Percentiles rank a stretch among this genome's conserved stretches.
Evolutionary conservation across 1,140 invertebrate species (phyloP).

Genomic region (Trichoplusia ni): DNA sequence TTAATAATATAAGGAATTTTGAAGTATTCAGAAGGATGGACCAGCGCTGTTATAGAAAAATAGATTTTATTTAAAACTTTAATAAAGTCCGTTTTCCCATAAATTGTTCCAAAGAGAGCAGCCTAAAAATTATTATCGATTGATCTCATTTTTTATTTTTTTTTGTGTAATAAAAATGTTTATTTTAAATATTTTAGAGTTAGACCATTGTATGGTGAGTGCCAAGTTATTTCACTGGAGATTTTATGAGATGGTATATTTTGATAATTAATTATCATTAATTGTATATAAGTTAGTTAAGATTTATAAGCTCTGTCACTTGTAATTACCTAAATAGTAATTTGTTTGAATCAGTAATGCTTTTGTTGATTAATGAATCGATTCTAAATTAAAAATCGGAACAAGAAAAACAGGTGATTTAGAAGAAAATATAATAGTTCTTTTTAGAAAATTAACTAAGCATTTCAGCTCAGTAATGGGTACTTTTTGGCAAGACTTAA

Average conservation of each 20-base stretch:
- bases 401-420: too few species aligned
- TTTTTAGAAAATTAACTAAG: too few species aligned
- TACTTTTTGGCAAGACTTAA: too few species aligned
- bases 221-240: slow-evolving; percentile 56
- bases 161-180: slow-evolving; percentile 73
- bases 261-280: slow-evolving; percentile 48
- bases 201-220: slow-evolving; percentile 50
- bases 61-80: slow-evolving; percentile 39
- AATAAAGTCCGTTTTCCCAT: slow-evolving; percentile 59
- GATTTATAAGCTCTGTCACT: slow-evolving; percentile 43
- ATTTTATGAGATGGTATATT: slow-evolving; percentile 62
- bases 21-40: slow-evolving; percentile 40
- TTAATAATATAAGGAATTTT: slow-evolving; percentile 34
- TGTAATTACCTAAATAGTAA: slow-evolving; percentile 38
- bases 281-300: slow-evolving; percentile 54
- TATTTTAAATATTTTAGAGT: slow-evolving; percentile 60
- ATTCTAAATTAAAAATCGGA: too few species aligned
- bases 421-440: too few species aligned
- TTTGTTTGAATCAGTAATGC: slow-evolving; percentile 16
- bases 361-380: slow-evolving; percentile 15
- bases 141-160: slow-evolving; percentile 79
- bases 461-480: too few species aligned
- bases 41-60: slow-evolving; percentile 46
- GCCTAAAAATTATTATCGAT: slow-evolving; percentile 78
- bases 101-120: slow-evolving; percentile 80